Conservation (phyloP, 2,113 vertebrate genomes). For the Ceuthmochares aereus region DNA sequence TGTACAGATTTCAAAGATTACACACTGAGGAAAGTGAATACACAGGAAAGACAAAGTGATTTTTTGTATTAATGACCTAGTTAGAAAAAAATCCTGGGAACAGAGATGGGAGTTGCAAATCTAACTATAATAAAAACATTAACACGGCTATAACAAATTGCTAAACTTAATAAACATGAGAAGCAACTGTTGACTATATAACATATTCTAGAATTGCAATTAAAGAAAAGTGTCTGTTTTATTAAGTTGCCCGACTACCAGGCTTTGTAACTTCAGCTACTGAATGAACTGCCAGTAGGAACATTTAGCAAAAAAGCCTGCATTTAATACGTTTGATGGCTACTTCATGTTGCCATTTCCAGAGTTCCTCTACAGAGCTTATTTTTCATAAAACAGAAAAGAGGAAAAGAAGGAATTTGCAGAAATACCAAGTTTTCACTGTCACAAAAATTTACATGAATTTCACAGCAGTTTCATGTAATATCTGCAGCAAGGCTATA, state of each 20-base stretch:
- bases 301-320: background rate
- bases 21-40: background rate
- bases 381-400: background rate
- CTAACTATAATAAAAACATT: background rate
- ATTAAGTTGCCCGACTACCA: background rate
- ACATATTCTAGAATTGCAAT: fast-evolving
- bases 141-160: no score
- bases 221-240: background rate
- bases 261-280: background rate
- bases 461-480: fast-evolving
- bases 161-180: background rate
- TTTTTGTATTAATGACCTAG: background rate
- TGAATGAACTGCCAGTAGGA: background rate
- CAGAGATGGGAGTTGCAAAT: background rate
- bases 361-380: background rate
- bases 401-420: background rate
- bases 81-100: background rate
- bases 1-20: background rate
- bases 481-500: background rate
- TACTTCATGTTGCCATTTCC: background rate
- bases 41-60: background rate
- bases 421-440: background rate
- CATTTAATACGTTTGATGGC: background rate
- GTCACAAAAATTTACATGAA: background rate
- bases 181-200: background rate